Percentiles rank a stretch among this genome's conserved stretches.
Evolutionary conservation across 1,140 invertebrate species (phyloP).

Genomic region (Littorina saxatilis): DNA sequence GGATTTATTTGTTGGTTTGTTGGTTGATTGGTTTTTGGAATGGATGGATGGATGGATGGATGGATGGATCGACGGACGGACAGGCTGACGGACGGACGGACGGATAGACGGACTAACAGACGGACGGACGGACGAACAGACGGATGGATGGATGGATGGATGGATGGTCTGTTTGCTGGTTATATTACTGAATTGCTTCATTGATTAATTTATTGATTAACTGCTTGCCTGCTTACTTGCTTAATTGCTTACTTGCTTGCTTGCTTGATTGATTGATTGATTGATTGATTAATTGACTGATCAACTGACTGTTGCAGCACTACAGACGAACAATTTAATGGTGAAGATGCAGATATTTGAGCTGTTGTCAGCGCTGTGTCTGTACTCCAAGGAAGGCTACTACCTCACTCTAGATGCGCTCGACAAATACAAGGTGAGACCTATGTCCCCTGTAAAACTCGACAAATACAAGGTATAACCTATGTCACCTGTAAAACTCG

Average conservation of each 20-base stretch:
- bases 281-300: too few relatives aligned
- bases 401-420: constrained; percentile 76
- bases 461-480: too few relatives aligned
- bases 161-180: too few relatives aligned
- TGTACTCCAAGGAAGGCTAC: constrained; percentile 78
- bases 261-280: too few relatives aligned
- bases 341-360: constrained; percentile 80
- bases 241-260: too few relatives aligned
- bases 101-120: background rate
- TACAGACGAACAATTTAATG: constrained; percentile 76
- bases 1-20: too few relatives aligned
- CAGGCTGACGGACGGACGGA: background rate
- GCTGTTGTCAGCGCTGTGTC: constrained; percentile 77
- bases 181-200: too few relatives aligned
- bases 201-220: too few relatives aligned
- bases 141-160: background rate
- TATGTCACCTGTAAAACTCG: too few relatives aligned
- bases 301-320: constrained; percentile 74
- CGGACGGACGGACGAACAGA: background rate
- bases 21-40: too few relatives aligned
- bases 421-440: constrained; percentile 74
- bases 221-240: too few relatives aligned
- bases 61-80: background rate
- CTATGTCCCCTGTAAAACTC: too few relatives aligned
- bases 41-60: background rate